These are phyloP conservation scores for Pantherophis alleghaniensis DNA, from an alignment of 2,797 vertebrate species.

Conservation along the genomic window DNA sequence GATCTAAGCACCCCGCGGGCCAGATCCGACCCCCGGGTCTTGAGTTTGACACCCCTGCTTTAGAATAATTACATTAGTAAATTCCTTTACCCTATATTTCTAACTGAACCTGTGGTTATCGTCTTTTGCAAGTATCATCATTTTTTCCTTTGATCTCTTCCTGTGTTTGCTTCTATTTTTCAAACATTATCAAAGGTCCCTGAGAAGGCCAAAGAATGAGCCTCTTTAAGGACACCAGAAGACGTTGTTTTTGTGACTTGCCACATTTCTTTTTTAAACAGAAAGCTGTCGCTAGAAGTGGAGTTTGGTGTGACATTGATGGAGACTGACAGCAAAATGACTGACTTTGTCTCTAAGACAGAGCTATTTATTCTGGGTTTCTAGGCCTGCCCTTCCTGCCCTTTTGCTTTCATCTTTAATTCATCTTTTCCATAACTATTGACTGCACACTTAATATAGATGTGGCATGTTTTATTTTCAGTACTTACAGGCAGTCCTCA, in stretches of 20 bases:
- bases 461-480: background rate
- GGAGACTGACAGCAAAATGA: background rate
- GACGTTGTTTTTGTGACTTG: background rate
- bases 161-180: background rate
- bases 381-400: background rate
- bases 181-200: background rate
- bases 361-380: background rate
- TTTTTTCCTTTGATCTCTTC: background rate
- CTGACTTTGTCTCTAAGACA: background rate
- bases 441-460: background rate
- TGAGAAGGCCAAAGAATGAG: background rate
- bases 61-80: background rate
- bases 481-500: background rate
- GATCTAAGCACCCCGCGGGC: too few species aligned
- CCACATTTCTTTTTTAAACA: background rate
- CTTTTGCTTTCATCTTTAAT: background rate
- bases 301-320: background rate
- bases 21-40: too few species aligned
- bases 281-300: background rate
- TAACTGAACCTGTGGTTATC: background rate
- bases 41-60: background rate
- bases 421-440: background rate
- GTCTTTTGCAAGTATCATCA: background rate
- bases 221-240: background rate
- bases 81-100: background rate